Evolutionary conservation across 2,113 vertebrate species (phyloP), one percentile per base, ranked within the genome.

Genomic region (Bubo scandiacus): DNA sequence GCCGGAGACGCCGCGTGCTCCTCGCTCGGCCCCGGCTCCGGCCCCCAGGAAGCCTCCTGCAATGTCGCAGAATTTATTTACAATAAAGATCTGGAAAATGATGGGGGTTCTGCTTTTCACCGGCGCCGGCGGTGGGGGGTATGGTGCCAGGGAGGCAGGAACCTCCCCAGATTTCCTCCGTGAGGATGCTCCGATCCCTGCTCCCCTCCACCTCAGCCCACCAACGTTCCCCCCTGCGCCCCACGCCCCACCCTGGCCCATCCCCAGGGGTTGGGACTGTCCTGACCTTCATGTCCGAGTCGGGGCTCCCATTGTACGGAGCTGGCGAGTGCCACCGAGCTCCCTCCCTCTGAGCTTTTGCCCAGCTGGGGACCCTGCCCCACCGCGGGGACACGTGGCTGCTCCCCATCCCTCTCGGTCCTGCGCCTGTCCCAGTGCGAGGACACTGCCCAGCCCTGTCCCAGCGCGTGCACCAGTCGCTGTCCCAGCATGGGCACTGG

Each of bases 1-100:
- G 58, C 43, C 11, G 68, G 86, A 63, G 72, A 3, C 23, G 5
- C 87, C 25, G 32, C 15, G 12, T 9, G 87, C 17, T 54, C 62
- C 68, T 32, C 1, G 7, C 62, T 6, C 52, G 8, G 89, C 19
- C 65, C 58, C 5, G 58, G 78, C 81, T 8, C 85, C 32, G 34
- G 95, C n/a, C 87, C 43, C 81, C 5, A 18, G 83, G 75, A 51
- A 26, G 32, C 63, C 92, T 83, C 94, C 94, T 77, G 92, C 92
- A 65, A 57, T 59, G 81, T 47, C 51, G 42, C 94, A 90, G 83
- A 93, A 52, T 84, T 93, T 81, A 96, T 96, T 96, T 96, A 92
- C 93, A 96, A 96, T 96, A 96, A 96, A 96, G 91, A 45, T 78
- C 88, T 94, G 93, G 93, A 94, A 94, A 96, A 88, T 2, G 7